Evolutionary conservation across 2,888 invertebrate genomes (phyloP).

Genomic region (Zaprionus bogoriensis): DNA sequence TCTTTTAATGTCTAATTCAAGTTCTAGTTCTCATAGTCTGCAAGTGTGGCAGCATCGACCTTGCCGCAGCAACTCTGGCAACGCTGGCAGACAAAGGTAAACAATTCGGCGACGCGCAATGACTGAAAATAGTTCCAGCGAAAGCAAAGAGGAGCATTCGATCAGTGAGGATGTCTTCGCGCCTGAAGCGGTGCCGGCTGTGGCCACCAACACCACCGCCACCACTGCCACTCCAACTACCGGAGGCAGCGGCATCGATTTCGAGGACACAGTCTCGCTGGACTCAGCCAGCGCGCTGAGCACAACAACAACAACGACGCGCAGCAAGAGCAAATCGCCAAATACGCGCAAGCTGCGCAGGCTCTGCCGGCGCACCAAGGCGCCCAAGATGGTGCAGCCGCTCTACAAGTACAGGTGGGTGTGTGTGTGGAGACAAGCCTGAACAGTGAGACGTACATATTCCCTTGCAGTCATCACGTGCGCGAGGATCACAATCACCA

Average conservation of each 20-base stretch:
- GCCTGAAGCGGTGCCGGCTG: constrained; percentile 2
- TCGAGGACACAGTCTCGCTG: constrained; percentile 59
- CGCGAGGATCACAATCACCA: constrained; percentile 97
- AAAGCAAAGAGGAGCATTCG: constrained; percentile 33
- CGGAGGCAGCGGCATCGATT: constrained; percentile 9
- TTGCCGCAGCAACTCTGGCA: constrained; percentile 23
- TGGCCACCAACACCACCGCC: no score
- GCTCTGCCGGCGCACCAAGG: constrained; percentile 85
- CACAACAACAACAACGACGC: constrained; percentile 89
- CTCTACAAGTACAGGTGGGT: constrained; percentile 86
- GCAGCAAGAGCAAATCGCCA: constrained; percentile 93
- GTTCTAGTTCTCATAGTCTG: no score
- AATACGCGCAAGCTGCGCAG: constrained; percentile 86
- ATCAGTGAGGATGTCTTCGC: constrained; percentile 11
- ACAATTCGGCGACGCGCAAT: constrained; percentile 39
- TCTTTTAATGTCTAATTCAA: no score
- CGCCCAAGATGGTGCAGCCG: constrained; percentile 86
- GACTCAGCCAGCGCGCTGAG: constrained; percentile 91
- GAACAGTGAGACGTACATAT: no score
- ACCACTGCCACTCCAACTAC: neutral
- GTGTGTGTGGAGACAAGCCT: no score
- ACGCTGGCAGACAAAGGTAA: constrained; percentile 22
- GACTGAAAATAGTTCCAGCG: constrained; percentile 51
- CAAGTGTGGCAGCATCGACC: neutral
- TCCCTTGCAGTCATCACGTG: constrained; percentile 87